phyloP scores from a whole-genome alignment of 2,797 vertebrate genomes.

The Artibeus jamaicensis region DNA sequence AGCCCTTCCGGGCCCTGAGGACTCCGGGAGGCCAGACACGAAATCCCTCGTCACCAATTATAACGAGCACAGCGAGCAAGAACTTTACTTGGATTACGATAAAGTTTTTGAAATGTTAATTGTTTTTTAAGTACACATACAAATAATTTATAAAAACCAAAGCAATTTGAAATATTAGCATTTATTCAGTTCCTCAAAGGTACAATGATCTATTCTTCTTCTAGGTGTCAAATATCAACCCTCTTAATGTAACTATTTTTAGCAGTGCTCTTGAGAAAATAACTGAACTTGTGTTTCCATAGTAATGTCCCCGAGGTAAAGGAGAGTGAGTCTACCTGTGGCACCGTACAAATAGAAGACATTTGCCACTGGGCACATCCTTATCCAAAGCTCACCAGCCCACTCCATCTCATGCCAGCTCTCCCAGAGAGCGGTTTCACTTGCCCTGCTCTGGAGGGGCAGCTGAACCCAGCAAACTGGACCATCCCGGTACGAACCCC shows the following conservation, averaged over 20 bases:
- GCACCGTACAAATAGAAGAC: fast-evolving
- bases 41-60: neutral
- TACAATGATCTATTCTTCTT: neutral
- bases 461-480: neutral
- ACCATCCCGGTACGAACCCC: neutral
- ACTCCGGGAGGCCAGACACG: neutral
- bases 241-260: neutral
- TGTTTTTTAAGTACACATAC: neutral
- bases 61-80: neutral
- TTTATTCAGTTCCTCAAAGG: neutral
- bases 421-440: neutral
- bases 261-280: neutral
- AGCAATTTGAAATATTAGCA: neutral
- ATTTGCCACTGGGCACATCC: neutral
- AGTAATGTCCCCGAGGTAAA: neutral
- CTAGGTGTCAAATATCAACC: neutral
- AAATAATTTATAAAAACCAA: conserved; percentile 2
- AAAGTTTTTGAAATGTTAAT: neutral
- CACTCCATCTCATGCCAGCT: neutral
- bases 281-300: neutral
- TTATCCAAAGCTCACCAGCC: neutral
- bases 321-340: fast-evolving
- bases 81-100: neutral
- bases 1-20: neutral
- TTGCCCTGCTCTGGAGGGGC: neutral